Conservation (phyloP, 2,888 invertebrate genomes). For the Ochropacha duplaris region DNA sequence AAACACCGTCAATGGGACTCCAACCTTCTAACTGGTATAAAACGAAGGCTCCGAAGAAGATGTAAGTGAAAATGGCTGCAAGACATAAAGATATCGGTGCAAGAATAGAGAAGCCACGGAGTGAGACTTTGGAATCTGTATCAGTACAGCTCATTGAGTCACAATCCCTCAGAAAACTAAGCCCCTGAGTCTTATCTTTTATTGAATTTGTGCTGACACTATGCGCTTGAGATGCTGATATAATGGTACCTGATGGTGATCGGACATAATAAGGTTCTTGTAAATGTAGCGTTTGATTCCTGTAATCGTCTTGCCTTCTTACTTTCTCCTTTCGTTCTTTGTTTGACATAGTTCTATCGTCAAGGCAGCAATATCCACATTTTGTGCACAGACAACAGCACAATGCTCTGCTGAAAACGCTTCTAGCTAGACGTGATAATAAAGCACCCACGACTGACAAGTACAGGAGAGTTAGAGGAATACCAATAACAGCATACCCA, state of each 20-base stretch:
- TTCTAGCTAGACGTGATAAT: slow-evolving; percentile 91
- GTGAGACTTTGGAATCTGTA: slow-evolving; percentile 86
- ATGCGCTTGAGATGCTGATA: slow-evolving; percentile 79
- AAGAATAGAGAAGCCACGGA: slow-evolving; percentile 89
- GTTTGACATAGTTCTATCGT: slow-evolving; percentile 91
- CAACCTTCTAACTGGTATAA: slow-evolving; percentile 96
- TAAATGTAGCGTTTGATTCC: slow-evolving; percentile 83
- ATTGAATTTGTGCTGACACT: slow-evolving; percentile 67
- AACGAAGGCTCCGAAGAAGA: slow-evolving; percentile 94
- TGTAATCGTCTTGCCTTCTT: slow-evolving; percentile 86
- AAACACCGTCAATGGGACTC: slow-evolving; percentile 95
- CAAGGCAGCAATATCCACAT: slow-evolving; percentile 93
- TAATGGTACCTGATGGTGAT: slow-evolving; percentile 79
- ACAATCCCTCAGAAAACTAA: slow-evolving; percentile 75
- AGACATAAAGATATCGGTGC: slow-evolving; percentile 95
- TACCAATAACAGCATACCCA: slow-evolving; percentile 93
- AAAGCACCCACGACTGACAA: slow-evolving; percentile 93
- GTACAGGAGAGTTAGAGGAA: slow-evolving; percentile 93
- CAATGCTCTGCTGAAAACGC: slow-evolving; percentile 90
- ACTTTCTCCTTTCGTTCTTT: slow-evolving; percentile 91
- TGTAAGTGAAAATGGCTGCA: slow-evolving; percentile 94
- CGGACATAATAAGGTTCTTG: slow-evolving; percentile 89
- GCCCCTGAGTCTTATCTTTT: slow-evolving; percentile 71
- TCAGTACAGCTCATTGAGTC: slow-evolving; percentile 85
- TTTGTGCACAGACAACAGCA: slow-evolving; percentile 95